phyloP scores from a whole-genome alignment of 2,888 invertebrate genomes.

The Euzetes globulus region DNA sequence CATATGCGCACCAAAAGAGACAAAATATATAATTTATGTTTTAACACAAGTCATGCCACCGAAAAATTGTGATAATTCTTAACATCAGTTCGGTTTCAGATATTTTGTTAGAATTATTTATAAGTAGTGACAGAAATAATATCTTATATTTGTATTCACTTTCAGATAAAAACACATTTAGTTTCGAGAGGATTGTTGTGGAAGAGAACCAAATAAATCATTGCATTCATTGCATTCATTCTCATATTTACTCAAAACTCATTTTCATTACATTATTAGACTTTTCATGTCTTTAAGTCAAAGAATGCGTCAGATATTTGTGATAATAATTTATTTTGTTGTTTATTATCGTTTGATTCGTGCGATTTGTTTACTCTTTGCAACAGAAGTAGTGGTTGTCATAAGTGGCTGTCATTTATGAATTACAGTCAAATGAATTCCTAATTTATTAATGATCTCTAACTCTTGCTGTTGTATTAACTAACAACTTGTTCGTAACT shows the following conservation, averaged over 20 bases:
- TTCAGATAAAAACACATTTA: slow-evolving; percentile 13
- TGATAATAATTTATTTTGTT: too few species aligned
- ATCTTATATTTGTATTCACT: not conserved
- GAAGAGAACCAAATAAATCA: slow-evolving; percentile 6
- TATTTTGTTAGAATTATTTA: not conserved
- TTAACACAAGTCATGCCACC: not conserved
- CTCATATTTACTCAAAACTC: not conserved
- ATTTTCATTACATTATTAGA: not conserved
- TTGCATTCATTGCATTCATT: not conserved
- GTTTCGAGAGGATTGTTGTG: not conserved
- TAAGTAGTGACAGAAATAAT: not conserved
- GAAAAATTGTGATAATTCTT: slow-evolving; percentile 3
- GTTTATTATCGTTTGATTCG: too few species aligned
- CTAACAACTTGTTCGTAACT: too few species aligned
- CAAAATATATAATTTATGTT: too few species aligned
- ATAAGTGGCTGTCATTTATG: too few species aligned
- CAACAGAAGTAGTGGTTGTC: too few species aligned
- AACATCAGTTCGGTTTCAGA: not conserved
- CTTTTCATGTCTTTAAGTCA: not conserved
- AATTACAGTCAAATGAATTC: too few species aligned
- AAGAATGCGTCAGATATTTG: not conserved
- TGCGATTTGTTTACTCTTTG: too few species aligned
- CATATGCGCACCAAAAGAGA: not conserved
- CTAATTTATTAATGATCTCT: too few species aligned
- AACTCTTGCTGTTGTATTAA: too few species aligned